Base-by-base conservation (phyloP, 2,113 vertebrate species). In the Marmota monax region DNA sequence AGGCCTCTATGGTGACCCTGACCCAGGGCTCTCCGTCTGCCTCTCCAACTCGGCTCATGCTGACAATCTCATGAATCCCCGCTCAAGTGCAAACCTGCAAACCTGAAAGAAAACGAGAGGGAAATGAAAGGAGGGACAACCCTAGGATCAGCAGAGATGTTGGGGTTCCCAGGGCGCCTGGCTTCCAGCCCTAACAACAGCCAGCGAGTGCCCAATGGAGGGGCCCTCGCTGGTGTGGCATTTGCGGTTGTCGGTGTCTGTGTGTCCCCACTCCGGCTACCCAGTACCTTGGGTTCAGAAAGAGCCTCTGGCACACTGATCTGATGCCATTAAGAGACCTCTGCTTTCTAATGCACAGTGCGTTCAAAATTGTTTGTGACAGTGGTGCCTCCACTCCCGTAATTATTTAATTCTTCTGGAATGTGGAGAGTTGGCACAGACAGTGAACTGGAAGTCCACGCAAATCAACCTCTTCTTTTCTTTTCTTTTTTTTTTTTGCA, bases 21-120 rank as follows among this genome's bases (percentile, higher is more conserved):
- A 29, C n/a, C 88, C 11, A 20, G 3, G 61, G 58, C 61, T 37
- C 39, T 76, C 80, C 45, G 53, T 32, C 42, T 5, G 51, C 76
- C 65, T 84, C 48, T 61, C 73, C 10, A 7, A 5, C 37, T 51
- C 92, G 92, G 65, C 93, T 93, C 42, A 0, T 2, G 42, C 42
- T 0, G 37, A 56, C 48, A 10, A 0, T 45, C 58, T 42, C 72
- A 32, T 34, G 90, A 93, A 93, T 92, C 74, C 72, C 70, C 0
- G 96, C 98, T 98, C 98, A 99, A 98, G 98, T 98, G 97, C 74
- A 87, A 96, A 97, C 98, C 98, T 96, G 98, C 88, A 97, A 97
- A 63, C 61, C 96, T 95, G 98, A 98, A 98, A 98, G 97, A 96
- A 95, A 92, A 96, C 18, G 95, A 94, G 98, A 85, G 95, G 85